Conservation (phyloP, 35 echinoderm and acorn worm species). For the Patiria miniata region DNA sequence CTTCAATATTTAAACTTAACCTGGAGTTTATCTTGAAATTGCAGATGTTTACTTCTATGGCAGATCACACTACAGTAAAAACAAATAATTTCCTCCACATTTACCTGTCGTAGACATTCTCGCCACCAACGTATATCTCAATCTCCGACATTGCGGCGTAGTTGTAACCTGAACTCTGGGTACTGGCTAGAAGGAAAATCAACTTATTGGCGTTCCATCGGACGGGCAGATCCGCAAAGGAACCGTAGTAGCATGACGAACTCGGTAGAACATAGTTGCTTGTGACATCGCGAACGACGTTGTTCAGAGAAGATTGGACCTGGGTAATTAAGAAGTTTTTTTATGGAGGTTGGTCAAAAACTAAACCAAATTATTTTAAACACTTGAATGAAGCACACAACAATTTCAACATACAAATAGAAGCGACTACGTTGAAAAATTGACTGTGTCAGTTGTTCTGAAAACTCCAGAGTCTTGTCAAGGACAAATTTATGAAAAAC, state of each 20-base stretch:
- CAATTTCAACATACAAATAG: too few relatives aligned
- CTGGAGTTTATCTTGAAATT: too few relatives aligned
- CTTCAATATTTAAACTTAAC: too few relatives aligned
- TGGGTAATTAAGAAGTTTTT: background rate
- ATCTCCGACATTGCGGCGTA: conserved; percentile 78
- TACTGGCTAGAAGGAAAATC: conserved; percentile 25
- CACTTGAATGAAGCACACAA: background rate
- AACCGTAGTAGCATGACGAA: conserved; percentile 23
- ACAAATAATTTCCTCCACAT: too few relatives aligned
- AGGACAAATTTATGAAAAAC: too few relatives aligned
- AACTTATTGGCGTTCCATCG: conserved; percentile 38
- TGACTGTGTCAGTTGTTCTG: too few relatives aligned
- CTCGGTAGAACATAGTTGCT: conserved; percentile 54
- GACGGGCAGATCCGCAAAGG: conserved; percentile 55
- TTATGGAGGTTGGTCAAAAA: too few relatives aligned
- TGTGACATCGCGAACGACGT: background rate
- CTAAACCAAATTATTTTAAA: background rate
- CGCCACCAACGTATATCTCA: conserved; percentile 73
- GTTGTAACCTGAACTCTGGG: background rate
- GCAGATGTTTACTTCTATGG: too few relatives aligned
- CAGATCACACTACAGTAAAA: too few relatives aligned
- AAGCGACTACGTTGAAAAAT: too few relatives aligned
- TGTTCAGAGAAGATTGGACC: conserved; percentile 26
- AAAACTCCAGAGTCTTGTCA: too few relatives aligned
- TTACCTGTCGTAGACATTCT: conserved; percentile 66